Evolutionary conservation across 1,140 invertebrate genomes (phyloP).

Genomic region (Drosophila dunni): DNA sequence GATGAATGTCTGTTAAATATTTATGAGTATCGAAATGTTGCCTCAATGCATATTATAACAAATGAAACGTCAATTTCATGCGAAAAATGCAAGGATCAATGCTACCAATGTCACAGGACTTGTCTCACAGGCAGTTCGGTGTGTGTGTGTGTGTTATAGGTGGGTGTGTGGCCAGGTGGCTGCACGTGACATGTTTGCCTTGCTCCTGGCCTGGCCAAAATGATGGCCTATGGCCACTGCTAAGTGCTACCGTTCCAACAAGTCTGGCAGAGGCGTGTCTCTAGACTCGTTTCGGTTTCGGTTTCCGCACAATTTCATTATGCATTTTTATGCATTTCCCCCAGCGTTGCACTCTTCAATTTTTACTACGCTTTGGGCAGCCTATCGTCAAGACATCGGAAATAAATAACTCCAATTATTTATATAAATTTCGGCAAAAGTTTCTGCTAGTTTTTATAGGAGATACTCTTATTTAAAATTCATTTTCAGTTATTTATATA

Average conservation of each 20-base stretch:
- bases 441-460: too few relatives aligned
- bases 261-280: constrained; percentile 7
- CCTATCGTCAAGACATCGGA: too few relatives aligned
- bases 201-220: constrained; percentile 8
- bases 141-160: constrained; percentile 6
- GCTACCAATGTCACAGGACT: constrained; percentile 4
- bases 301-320: constrained; percentile 60
- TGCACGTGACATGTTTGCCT: constrained; percentile 43
- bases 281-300: constrained; percentile 15
- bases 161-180: neutral
- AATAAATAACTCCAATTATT: too few relatives aligned
- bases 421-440: too few relatives aligned
- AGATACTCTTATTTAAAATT: too few relatives aligned
- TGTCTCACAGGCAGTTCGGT: constrained; percentile 6
- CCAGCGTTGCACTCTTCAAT: constrained; percentile 33
- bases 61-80: constrained; percentile 76
- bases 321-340: constrained; percentile 44
- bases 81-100: constrained; percentile 48
- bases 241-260: neutral
- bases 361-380: neutral
- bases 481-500: too few relatives aligned
- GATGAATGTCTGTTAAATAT: constrained; percentile 76
- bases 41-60: constrained; percentile 75
- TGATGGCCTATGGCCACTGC: constrained; percentile 22
- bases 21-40: constrained; percentile 76